These are phyloP conservation scores for Mactromeris polynyma DNA, from an alignment of 2,888 invertebrate species.

Conservation along the genomic window DNA sequence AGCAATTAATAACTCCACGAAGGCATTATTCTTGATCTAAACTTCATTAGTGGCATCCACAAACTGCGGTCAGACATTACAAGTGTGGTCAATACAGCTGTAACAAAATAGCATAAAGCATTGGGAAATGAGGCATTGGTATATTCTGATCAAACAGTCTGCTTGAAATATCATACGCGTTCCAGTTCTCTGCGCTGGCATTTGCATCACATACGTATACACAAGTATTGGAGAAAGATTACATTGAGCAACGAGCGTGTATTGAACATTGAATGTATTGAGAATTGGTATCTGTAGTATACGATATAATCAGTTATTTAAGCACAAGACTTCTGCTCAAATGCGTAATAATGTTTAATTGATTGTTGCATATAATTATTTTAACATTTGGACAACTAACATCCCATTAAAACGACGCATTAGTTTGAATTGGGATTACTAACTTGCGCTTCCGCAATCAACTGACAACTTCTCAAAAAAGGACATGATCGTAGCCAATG, in stretches of 20 bases:
- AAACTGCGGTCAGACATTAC: conserved; percentile 16
- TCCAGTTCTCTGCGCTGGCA: neutral
- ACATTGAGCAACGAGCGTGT: neutral
- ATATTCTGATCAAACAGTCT: neutral
- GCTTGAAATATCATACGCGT: neutral
- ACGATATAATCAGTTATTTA: neutral
- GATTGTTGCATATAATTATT: too few relatives aligned
- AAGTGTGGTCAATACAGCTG: conserved; percentile 22
- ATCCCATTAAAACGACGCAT: too few relatives aligned
- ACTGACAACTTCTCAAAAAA: too few relatives aligned
- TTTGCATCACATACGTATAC: neutral
- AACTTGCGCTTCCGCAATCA: too few relatives aligned
- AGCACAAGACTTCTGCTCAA: neutral
- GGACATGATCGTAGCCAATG: too few relatives aligned
- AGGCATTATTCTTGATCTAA: conserved; percentile 15
- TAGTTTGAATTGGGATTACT: too few relatives aligned
- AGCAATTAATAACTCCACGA: conserved; percentile 9
- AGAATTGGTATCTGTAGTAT: neutral
- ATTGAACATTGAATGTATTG: conserved; percentile 1
- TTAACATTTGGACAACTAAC: too few relatives aligned
- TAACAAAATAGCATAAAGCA: conserved; percentile 12
- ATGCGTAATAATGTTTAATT: too few relatives aligned
- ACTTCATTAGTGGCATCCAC: conserved; percentile 12
- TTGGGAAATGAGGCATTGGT: neutral
- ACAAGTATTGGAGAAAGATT: neutral